A percentile compares a stretch with the other conserved stretches of the same genome.
Evolutionary conservation across 2,888 invertebrate species (phyloP).

Genomic region (Lithophane socia): DNA sequence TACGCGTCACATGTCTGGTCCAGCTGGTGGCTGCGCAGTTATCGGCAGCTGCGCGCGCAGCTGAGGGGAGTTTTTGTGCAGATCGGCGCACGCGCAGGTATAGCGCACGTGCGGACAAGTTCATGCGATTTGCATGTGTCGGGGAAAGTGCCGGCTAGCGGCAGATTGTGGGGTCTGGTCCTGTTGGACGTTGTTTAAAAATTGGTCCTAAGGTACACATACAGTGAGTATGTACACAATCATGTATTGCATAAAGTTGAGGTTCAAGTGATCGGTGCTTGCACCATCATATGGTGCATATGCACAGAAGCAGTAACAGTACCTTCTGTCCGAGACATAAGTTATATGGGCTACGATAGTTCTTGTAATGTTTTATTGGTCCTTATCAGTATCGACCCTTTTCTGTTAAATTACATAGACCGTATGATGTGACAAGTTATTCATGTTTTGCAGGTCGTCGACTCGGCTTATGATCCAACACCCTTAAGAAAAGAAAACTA

Average conservation of each 20-base stretch:
- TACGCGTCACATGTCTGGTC: constrained; percentile 63
- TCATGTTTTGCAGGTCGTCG: neutral
- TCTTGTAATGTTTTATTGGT: neutral
- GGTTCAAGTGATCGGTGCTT: neutral
- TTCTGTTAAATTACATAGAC: neutral
- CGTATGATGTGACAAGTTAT: neutral
- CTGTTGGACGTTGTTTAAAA: neutral
- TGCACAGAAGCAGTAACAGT: neutral
- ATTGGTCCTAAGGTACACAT: neutral
- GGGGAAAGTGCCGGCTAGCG: constrained; percentile 57
- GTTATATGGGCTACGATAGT: no score
- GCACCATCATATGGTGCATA: neutral
- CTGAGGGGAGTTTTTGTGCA: constrained; percentile 63
- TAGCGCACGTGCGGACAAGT: constrained; percentile 70
- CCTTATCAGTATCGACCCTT: no score
- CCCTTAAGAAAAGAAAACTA: neutral
- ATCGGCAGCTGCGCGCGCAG: constrained; percentile 70
- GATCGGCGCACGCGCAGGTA: constrained; percentile 64
- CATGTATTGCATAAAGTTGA: neutral
- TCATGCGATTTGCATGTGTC: constrained; percentile 66
- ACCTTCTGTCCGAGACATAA: neutral
- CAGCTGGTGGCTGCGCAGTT: constrained; percentile 68
- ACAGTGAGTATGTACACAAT: neutral
- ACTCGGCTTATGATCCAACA: neutral
- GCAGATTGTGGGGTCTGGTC: constrained; percentile 22